Evolutionary conservation across 2,113 vertebrate species (phyloP), one percentile per base, ranked within the genome.

Genomic region (Corythornis vintsioides): DNA sequence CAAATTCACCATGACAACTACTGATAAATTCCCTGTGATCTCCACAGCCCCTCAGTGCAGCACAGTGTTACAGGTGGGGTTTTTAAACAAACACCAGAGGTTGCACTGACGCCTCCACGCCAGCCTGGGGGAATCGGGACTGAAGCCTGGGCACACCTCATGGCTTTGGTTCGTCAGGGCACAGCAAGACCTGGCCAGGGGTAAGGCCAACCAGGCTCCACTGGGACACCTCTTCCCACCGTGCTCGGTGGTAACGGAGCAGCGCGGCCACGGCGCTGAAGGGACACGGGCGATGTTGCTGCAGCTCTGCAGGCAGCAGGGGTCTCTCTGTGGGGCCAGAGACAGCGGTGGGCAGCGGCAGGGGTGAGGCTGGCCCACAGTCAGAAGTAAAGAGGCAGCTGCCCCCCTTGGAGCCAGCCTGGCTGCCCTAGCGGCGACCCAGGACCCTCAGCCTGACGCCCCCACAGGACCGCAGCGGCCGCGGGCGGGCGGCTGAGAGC

Each of bases 281-380:
- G 48, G 98, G 98, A 97, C 98, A 97, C 55, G 97, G 53, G 98
- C 98, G 96, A 97, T 98, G 50, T 97, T 97, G 40, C 98, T 98
- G 97, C 98, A 98, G 92, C 98, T 98, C 96, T 97, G 97, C 83
- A 98, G 97, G 91, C 97, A 98, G 85, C 97, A 96, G 52, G 98
- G 98, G 64, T 97, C 98, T 97, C 98, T 98, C 98, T 98, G 75
- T 31, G 38, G 50, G 42, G 47, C 26, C 22, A 38, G 35, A 19
- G n/a, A 26, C 13, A 11, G 53, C 24, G 8, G 35, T 18, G 10
- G 28, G 9, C 56, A 72, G 95, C 29, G 88, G 28, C 55, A 60
- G 47, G 47, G 19, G 47, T 47, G 47, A 47, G 19, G 18, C 47
- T 9, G 18, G 47, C 47, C 19, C 19, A 20, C 47, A 47, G 19